Evolutionary conservation across 2,797 vertebrate species (phyloP).

Genomic region (Catharus ustulatus): DNA sequence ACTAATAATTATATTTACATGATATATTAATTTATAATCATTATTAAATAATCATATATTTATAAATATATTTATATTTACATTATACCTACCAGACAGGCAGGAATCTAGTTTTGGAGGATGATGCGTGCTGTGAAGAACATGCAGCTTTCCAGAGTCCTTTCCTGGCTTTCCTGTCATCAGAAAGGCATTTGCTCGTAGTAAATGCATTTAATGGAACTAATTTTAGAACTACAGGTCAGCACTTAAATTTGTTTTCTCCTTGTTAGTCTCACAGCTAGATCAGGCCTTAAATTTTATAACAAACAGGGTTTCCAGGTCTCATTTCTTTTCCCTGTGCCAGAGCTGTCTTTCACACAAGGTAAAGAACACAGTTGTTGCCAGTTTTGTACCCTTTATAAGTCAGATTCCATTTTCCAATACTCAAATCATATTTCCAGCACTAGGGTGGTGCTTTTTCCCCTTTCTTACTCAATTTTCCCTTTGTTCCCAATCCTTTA

Average conservation of each 20-base stretch:
- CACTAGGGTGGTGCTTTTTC: background rate
- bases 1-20: background rate
- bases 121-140: background rate
- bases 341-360: background rate
- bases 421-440: background rate
- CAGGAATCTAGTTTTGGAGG: background rate
- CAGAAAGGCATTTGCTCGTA: constrained; percentile 26
- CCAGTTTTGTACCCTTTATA: background rate
- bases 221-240: constrained; percentile 37
- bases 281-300: background rate
- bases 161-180: background rate
- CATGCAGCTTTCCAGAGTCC: background rate
- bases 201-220: constrained; percentile 1
- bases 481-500: background rate
- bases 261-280: background rate
- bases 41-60: too few species aligned
- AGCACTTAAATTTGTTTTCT: background rate
- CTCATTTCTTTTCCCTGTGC: background rate
- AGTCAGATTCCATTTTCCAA: background rate
- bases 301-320: background rate
- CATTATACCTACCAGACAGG: background rate
- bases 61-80: too few species aligned
- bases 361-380: background rate
- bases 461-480: background rate
- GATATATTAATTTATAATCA: too few species aligned